These are phyloP conservation scores for Ciconia maguari DNA, from an alignment of 2,113 vertebrate species.

Conservation along the genomic window DNA sequence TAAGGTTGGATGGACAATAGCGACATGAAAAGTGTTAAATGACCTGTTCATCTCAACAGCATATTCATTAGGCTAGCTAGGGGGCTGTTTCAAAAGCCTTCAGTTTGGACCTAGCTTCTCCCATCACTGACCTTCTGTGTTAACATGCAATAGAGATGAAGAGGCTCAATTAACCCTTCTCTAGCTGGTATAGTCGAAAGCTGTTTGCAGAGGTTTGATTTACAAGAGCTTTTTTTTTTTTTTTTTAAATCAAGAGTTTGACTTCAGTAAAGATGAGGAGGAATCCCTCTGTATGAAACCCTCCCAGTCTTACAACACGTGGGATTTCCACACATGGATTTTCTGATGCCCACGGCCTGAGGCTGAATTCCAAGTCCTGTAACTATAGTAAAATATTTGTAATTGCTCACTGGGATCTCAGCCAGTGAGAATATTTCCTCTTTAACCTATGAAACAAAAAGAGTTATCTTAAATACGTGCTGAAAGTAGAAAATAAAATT, in stretches of 20 bases:
- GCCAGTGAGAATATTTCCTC: constrained; percentile 45
- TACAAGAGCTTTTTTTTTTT: neutral
- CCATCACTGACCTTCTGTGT: constrained; percentile 23
- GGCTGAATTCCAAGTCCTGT: constrained; percentile 10
- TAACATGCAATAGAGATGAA: constrained; percentile 22
- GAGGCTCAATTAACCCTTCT: constrained; percentile 48
- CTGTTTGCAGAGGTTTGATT: neutral
- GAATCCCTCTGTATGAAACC: neutral
- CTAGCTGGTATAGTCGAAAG: neutral
- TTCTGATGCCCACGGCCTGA: neutral
- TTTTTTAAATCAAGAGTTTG: neutral
- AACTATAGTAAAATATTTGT: constrained; percentile 51
- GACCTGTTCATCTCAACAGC: constrained; percentile 52
- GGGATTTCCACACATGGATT: neutral
- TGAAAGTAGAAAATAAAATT: constrained; percentile 60
- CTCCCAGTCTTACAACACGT: neutral
- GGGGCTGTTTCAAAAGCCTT: constrained; percentile 43
- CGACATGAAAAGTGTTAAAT: constrained; percentile 41
- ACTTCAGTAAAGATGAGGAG: neutral
- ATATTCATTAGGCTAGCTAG: constrained; percentile 56
- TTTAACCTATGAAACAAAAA: constrained; percentile 58
- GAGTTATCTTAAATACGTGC: constrained; percentile 18
- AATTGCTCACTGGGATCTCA: constrained; percentile 49
- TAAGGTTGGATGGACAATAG: constrained; percentile 58
- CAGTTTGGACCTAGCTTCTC: constrained; percentile 22